Evolutionary conservation across 1,140 invertebrate genomes (phyloP), one percentile per base, ranked within the genome.

Genomic region (Hirudo medicinalis): DNA sequence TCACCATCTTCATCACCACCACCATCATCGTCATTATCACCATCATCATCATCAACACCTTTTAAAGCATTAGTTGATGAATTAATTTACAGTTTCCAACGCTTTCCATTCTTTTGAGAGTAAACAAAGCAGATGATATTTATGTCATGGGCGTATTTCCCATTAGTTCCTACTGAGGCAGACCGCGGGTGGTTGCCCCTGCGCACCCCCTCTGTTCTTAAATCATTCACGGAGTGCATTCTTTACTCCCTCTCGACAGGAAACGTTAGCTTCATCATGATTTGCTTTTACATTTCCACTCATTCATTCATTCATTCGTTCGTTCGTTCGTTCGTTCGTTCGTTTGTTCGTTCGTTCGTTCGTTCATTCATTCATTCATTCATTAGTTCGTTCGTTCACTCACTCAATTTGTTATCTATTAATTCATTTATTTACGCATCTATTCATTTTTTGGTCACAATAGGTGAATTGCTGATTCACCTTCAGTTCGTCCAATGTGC

Each of bases 231-330:
- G 11, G 29, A n/a, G 22, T 13, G 8, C 29, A 25, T 63, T 63
- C 57, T 25, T 63, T 63, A 32, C 19, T 25, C 22, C 6, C 57
- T 25, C 11, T 63, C 13, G n/a, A 2, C 20, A 29, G 22, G 27
- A 43, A 29, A 36, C 25, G 15, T 32, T 0, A 36, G 9, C 36
- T n/a, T 29, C n/a, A 25, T 29, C 20, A 13, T 29, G 27, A 68
- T 32, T 43, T 40, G 36, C n/a, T 68, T 25, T 13, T 68, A 15
- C 67, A 68, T 27, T 68, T 68, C 25, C 67, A 68, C 0, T 36
- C 67, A 68, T 29, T 68, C 67, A 36, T 29, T 68, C 27, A 68
- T 2, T 68, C 67, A 36, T 29, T 68, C 67, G 25, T 29, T 68
- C 67, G 2, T 29, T 68, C 29, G 32, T 2, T 68, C 67, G 32